Evolutionary conservation across 2,888 invertebrate genomes (phyloP).

Genomic region (Sarcophaga carnaria): DNA sequence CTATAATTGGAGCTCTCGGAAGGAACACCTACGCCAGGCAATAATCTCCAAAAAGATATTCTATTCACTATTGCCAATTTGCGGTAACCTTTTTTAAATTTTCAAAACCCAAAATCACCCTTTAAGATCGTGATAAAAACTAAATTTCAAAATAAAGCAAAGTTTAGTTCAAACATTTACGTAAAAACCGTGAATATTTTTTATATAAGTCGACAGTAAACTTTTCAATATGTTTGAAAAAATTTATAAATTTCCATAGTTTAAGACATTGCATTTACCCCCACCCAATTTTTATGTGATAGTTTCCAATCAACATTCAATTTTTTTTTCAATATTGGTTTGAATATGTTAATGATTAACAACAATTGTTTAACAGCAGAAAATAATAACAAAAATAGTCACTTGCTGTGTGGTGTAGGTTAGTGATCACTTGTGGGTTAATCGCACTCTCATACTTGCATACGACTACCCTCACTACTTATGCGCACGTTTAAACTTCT

Average conservation of each 20-base stretch:
- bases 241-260: neutral
- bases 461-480: neutral
- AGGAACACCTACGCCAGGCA: too few species aligned
- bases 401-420: constrained; percentile 58
- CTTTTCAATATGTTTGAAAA: too few species aligned
- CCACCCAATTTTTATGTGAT: constrained; percentile 12
- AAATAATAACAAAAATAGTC: constrained; percentile 2
- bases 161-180: too few species aligned
- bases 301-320: neutral
- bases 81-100: too few species aligned
- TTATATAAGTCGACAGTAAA: too few species aligned
- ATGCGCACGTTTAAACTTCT: constrained; percentile 11
- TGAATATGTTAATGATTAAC: constrained; percentile 41
- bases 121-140: too few species aligned
- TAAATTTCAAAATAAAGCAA: too few species aligned
- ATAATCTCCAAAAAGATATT: too few species aligned
- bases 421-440: constrained; percentile 44
- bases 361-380: constrained; percentile 35
- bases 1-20: too few species aligned
- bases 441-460: neutral
- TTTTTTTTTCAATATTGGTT: constrained; percentile 9
- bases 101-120: too few species aligned
- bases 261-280: neutral
- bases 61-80: too few species aligned
- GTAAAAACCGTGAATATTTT: too few species aligned